These are phyloP conservation scores for Osmerus eperlanus DNA, from an alignment of 2,113 vertebrate genomes.

Conservation along the genomic window DNA sequence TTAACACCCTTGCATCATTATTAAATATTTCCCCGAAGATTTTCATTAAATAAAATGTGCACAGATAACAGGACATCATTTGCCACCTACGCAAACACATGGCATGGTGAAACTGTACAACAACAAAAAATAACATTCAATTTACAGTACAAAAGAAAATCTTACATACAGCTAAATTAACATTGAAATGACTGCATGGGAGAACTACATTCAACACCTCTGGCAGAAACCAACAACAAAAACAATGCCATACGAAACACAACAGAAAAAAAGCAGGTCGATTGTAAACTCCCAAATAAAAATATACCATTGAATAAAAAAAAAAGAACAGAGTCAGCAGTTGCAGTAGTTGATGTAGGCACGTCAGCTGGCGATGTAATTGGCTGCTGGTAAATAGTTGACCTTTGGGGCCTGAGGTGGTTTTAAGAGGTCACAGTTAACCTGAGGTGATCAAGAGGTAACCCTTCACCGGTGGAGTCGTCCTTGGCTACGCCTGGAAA, in stretches of 20 bases:
- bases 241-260: too few species aligned
- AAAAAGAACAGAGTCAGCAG: constrained; percentile 3
- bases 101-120: constrained; percentile 13
- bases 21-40: neutral
- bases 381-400: constrained; percentile 13
- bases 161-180: constrained; percentile 16
- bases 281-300: constrained; percentile 1
- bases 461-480: constrained; percentile 49
- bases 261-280: neutral
- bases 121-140: constrained; percentile 5
- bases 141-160: constrained; percentile 16
- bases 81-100: neutral
- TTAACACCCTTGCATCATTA: neutral
- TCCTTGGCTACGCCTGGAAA: constrained; percentile 54
- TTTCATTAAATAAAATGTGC: neutral
- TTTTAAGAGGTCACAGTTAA: neutral
- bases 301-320: neutral
- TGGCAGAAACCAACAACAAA: neutral
- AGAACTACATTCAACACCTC: constrained; percentile 19
- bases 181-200: neutral
- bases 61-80: neutral
- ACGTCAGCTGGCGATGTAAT: constrained; percentile 11
- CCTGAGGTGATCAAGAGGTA: neutral
- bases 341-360: constrained; percentile 24
- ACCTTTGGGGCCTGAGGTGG: neutral